Base-by-base conservation (phyloP, 2,888 invertebrate genomes). In the Lobophora halterata region DNA sequence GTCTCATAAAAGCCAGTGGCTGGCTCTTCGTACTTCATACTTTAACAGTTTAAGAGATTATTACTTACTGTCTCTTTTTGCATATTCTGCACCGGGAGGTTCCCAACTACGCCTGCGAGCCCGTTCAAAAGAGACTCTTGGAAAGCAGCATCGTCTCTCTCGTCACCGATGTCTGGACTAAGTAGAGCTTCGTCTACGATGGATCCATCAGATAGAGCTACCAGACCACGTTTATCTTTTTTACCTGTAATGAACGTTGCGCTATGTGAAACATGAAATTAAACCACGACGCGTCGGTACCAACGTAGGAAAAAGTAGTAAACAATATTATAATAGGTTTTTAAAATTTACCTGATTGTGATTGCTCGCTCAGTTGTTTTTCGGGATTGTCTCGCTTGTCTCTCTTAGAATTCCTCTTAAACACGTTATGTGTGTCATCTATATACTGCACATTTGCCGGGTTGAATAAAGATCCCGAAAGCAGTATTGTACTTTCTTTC, bases 51-150 rank as follows among this genome's bases (percentile, higher is more conserved):
- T n/a, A n/a, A n/a, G n/a, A n/a, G n/a, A n/a, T n/a, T n/a, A 7
- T 7, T n/a, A 49, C 81, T 85, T 54, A 91, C 86, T 44, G 90
- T 89, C 51, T 90, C 81, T 53, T 91, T 91, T 57, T 93, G 92
- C 47, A 90, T 79, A 57, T 90, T 89, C 50, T 89, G 87, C 2
- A 91, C 82, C 1, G 90, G 89, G 26, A 89, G 68, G 46, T 91
- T 91, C 3, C 92, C 89, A 0, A 93, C 93, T 19, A 92, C 92
- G 35, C 91, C 92, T 1, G 93, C 92, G 12, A 94, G 80, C 1
- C 94, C 94, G 29, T 79, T 79, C 17, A 91, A 71, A 3, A 91
- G 73, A 5, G 90, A 89, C 49, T 90, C 88, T 54, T 90, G 88
- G 59, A 88, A 85, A 9, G 72, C 27, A 3, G 82, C 75, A 6